phyloP scores from a whole-genome alignment of 1,140 invertebrate species.

The Drosophila miranda region DNA sequence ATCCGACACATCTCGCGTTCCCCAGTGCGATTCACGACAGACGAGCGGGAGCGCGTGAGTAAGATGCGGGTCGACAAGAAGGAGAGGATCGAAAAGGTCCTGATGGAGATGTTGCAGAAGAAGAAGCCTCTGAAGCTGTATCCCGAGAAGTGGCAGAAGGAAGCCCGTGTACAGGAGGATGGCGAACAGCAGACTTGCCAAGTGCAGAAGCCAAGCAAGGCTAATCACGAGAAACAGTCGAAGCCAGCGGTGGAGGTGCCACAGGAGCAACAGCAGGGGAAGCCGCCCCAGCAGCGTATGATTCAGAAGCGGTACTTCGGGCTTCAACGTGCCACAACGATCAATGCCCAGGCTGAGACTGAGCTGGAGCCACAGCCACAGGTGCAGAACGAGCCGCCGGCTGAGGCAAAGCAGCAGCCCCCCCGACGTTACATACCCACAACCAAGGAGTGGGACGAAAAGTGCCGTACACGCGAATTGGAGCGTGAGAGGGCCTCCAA shows the following conservation, averaged over 20 bases:
- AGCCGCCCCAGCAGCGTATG: no score
- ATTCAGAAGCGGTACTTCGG: no score
- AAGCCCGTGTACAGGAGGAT: no score
- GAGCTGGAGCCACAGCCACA: no score
- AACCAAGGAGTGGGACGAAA: constrained; percentile 64
- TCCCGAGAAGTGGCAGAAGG: no score
- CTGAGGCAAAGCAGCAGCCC: no score
- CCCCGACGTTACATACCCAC: constrained; percentile 59
- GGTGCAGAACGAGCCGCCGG: not conserved
- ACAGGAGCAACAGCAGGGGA: not conserved
- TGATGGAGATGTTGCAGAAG: constrained; percentile 44
- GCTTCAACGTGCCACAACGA: no score
- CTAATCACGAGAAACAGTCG: no score
- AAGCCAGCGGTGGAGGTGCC: not conserved
- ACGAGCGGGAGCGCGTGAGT: constrained; percentile 47
- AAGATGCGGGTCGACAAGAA: constrained; percentile 38
- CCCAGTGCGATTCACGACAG: constrained; percentile 31
- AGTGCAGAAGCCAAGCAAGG: no score
- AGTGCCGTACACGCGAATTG: constrained; percentile 28
- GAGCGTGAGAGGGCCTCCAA: not conserved
- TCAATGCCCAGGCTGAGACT: no score
- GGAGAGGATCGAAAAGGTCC: constrained; percentile 53
- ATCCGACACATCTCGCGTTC: constrained; percentile 42
- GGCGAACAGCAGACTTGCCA: no score
- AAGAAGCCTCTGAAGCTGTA: not conserved